A percentile compares a stretch with the other conserved stretches of the same genome.
Conservation (phyloP, 2,888 invertebrate species). For the Sipunculus nudus region DNA sequence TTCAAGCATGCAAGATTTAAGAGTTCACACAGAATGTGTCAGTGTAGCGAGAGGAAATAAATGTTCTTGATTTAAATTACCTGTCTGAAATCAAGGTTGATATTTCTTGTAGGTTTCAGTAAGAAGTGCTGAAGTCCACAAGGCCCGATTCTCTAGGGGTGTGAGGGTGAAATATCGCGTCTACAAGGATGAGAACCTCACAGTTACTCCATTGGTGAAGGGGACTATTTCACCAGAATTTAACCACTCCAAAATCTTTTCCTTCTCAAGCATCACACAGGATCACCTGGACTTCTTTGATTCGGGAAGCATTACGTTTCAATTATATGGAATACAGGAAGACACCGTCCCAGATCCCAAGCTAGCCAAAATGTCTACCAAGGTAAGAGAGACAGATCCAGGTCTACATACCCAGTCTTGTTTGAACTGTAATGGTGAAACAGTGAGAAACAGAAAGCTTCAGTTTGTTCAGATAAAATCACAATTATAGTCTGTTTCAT, state of each 20-base stretch:
- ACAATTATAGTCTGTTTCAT: too few species aligned
- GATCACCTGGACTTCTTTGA: constrained; percentile 66
- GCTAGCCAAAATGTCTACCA: constrained; percentile 61
- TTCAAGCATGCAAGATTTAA: too few species aligned
- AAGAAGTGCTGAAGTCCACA: constrained; percentile 54
- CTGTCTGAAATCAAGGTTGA: too few species aligned
- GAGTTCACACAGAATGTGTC: too few species aligned
- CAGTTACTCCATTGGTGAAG: constrained; percentile 53
- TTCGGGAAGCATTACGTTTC: constrained; percentile 61
- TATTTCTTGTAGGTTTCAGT: constrained; percentile 50
- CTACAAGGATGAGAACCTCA: constrained; percentile 48
- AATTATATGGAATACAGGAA: constrained; percentile 64
- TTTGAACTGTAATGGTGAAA: too few species aligned
- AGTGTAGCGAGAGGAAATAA: too few species aligned
- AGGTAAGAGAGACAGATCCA: constrained; percentile 53
- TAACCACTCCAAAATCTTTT: constrained; percentile 57
- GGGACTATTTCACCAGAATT: constrained; percentile 60
- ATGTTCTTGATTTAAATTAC: too few species aligned
- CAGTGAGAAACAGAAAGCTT: too few species aligned
- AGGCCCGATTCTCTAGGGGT: constrained; percentile 61
- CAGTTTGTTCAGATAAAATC: too few species aligned
- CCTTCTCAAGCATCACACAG: constrained; percentile 52
- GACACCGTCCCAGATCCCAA: constrained; percentile 57
- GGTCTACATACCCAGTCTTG: too few species aligned
- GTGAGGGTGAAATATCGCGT: constrained; percentile 58